Conservation (phyloP, 2,797 vertebrate species). For the Tamandua tetradactyla region DNA sequence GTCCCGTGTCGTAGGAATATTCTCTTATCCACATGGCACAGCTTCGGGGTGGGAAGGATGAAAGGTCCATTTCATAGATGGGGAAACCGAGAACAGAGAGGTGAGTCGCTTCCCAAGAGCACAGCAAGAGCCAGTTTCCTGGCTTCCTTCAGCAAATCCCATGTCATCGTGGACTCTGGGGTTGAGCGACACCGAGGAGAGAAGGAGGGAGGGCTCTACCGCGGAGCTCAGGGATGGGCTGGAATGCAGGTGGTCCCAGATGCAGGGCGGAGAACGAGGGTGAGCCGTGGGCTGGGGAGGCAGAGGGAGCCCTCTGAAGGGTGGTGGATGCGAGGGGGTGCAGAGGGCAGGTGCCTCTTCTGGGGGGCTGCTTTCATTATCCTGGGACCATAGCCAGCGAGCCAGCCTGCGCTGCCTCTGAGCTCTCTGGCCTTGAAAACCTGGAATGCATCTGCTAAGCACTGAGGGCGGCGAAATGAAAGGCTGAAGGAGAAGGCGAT, state of each 20-base stretch:
- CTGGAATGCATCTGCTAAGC: constrained; percentile 72
- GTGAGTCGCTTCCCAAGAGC: not conserved
- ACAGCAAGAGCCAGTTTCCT: not conserved
- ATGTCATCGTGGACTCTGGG: too few relatives aligned
- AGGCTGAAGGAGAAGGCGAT: constrained; percentile 32
- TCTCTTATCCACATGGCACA: not conserved
- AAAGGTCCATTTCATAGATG: fast-evolving
- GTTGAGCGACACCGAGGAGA: fast-evolving
- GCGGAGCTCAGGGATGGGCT: too few relatives aligned
- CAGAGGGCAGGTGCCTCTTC: fast-evolving
- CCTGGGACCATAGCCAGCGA: not conserved
- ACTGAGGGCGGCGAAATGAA: constrained; percentile 65
- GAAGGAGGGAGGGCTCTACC: not conserved
- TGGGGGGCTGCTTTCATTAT: not conserved
- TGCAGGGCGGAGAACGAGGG: too few relatives aligned
- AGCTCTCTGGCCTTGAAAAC: constrained; percentile 65
- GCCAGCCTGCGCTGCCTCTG: not conserved
- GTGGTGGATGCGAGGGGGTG: too few relatives aligned
- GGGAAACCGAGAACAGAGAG: not conserved
- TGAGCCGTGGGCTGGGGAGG: too few relatives aligned
- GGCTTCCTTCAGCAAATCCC: not conserved
- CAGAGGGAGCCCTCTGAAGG: too few relatives aligned
- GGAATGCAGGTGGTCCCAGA: too few relatives aligned
- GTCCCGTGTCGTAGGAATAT: fast-evolving
- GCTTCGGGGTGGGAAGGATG: fast-evolving